These are phyloP conservation scores for Tragulus kanchil DNA, from an alignment of 2,113 vertebrate genomes.

Conservation along the genomic window DNA sequence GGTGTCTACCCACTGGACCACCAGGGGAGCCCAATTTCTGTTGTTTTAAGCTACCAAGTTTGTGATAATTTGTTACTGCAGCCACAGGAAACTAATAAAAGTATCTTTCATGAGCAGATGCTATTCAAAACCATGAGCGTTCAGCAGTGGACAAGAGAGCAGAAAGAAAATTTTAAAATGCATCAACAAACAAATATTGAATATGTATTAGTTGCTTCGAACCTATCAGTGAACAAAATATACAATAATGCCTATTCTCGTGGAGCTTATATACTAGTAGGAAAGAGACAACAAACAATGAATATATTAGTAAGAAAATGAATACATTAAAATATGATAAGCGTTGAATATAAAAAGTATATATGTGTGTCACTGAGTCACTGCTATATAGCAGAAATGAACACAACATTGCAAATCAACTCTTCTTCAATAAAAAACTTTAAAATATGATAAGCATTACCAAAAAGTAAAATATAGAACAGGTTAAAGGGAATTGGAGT, in stretches of 20 bases:
- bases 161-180: constrained; percentile 5
- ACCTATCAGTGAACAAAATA: constrained; percentile 45
- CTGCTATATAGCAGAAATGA: neutral
- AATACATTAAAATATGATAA: constrained; percentile 36
- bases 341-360: neutral
- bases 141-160: neutral
- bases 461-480: neutral
- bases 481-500: neutral
- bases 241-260: neutral
- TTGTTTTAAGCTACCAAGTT: constrained; percentile 13
- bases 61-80: neutral
- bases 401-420: neutral
- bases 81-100: neutral
- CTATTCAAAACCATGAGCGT: neutral
- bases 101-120: neutral
- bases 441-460: neutral
- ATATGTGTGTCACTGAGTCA: neutral
- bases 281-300: constrained; percentile 33
- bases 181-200: constrained; percentile 54
- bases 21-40: neutral
- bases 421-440: neutral
- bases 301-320: neutral
- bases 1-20: too few relatives aligned
- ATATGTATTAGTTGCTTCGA: neutral
- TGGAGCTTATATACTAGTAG: neutral